phyloP scores from a whole-genome alignment of 2,888 invertebrate species.

The Neria commutata region DNA sequence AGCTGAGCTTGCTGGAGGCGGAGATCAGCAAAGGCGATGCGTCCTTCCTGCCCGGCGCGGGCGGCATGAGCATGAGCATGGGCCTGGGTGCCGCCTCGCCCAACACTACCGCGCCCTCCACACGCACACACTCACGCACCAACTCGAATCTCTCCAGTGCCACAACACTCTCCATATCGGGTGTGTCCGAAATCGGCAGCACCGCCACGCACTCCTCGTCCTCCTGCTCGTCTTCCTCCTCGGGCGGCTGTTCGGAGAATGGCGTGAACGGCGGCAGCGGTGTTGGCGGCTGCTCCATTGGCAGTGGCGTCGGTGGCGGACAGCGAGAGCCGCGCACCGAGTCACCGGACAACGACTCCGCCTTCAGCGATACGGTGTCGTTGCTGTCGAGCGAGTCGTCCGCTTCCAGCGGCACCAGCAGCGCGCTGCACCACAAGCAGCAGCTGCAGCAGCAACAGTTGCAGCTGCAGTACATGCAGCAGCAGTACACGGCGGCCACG shows the following conservation, averaged over 20 bases:
- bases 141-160: slow-evolving; percentile 61
- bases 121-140: slow-evolving; percentile 57
- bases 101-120: slow-evolving; percentile 43
- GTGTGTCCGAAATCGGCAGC: slow-evolving; percentile 50
- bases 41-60: slow-evolving; percentile 38
- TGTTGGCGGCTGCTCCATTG: not conserved
- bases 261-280: slow-evolving; percentile 34
- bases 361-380: slow-evolving; percentile 96
- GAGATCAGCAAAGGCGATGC: slow-evolving; percentile 59
- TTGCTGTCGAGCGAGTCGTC: slow-evolving; percentile 90
- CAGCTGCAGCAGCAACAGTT: slow-evolving; percentile 38
- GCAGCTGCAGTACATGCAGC: slow-evolving; percentile 26
- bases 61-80: slow-evolving; percentile 15
- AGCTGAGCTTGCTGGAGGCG: slow-evolving; percentile 87
- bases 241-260: slow-evolving; percentile 60
- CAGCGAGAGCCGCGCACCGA: slow-evolving; percentile 74
- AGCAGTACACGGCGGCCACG: slow-evolving; percentile 14
- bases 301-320: slow-evolving; percentile 42
- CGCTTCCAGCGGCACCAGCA: slow-evolving; percentile 76
- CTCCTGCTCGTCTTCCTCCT: slow-evolving; percentile 45
- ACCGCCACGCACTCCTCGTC: slow-evolving; percentile 57
- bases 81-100: slow-evolving; percentile 20
- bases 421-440: slow-evolving; percentile 57
- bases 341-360: slow-evolving; percentile 97
- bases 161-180: slow-evolving; percentile 54